Conservation (phyloP, 2,888 invertebrate genomes). For the Brenthis daphne region DNA sequence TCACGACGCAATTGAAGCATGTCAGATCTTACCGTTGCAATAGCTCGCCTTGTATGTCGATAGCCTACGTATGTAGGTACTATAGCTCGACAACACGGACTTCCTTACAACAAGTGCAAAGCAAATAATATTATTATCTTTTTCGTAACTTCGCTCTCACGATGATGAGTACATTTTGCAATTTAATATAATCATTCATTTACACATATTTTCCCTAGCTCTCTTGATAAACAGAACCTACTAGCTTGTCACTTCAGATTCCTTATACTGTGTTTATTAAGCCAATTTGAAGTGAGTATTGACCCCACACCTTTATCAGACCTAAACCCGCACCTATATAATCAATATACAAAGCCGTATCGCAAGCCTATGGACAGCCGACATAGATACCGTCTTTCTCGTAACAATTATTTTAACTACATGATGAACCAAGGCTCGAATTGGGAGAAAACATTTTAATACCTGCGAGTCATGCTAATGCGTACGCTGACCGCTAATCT, state of each 20-base stretch:
- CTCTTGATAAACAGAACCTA: no score
- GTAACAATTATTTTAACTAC: background rate
- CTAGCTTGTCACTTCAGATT: no score
- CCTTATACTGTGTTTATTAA: no score
- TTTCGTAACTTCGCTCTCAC: slow-evolving; percentile 3
- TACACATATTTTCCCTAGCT: no score
- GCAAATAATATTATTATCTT: slow-evolving; percentile 1
- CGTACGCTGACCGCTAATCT: slow-evolving; percentile 19
- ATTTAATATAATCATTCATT: no score
- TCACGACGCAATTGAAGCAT: background rate
- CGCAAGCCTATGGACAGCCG: no score
- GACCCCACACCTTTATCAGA: no score
- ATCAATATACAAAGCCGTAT: no score
- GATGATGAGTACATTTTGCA: background rate
- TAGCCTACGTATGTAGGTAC: background rate
- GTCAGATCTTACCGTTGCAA: slow-evolving; percentile 2
- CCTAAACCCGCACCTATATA: no score
- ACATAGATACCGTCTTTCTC: no score
- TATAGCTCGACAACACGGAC: background rate
- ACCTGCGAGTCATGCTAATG: slow-evolving; percentile 22
- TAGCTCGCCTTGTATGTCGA: background rate
- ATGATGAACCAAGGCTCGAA: background rate
- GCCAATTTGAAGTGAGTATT: no score
- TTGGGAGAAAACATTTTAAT: slow-evolving; percentile 2
- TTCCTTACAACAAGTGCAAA: slow-evolving; percentile 9